A percentile compares a stretch with the other conserved stretches of the same genome.
These are phyloP conservation scores for Indicator maculatus DNA, from an alignment of 2,113 vertebrate genomes.

Conservation along the genomic window DNA sequence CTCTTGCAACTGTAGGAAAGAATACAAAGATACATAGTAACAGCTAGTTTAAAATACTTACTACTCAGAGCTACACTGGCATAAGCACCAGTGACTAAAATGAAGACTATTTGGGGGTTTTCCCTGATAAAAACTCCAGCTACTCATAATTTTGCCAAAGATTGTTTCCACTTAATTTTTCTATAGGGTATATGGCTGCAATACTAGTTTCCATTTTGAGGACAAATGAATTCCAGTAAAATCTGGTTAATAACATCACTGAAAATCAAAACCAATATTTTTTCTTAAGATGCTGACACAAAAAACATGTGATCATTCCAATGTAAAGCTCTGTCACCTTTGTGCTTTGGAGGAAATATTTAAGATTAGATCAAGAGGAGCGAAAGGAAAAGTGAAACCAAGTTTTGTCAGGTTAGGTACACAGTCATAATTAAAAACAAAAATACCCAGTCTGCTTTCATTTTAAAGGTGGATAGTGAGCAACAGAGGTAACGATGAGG, in stretches of 20 bases:
- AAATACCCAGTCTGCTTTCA: background rate
- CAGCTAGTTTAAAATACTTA: background rate
- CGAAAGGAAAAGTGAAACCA: background rate
- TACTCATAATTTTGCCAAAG: background rate
- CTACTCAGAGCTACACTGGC: background rate
- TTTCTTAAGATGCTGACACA: background rate
- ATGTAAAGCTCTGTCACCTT: background rate
- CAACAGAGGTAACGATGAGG: background rate
- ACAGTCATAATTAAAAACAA: background rate
- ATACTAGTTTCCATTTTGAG: background rate
- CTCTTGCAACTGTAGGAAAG: background rate
- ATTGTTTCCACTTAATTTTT: background rate
- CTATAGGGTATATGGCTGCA: background rate
- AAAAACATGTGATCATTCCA: background rate
- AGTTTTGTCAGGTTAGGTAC: background rate
- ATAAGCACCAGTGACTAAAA: background rate
- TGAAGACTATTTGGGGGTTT: background rate
- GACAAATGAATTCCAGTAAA: background rate
- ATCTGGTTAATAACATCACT: background rate
- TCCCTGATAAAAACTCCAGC: background rate
- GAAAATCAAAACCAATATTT: background rate
- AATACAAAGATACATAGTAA: background rate
- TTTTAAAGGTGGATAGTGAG: background rate
- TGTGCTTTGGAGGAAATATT: background rate
- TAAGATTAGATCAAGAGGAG: background rate